A percentile compares a stretch with the other conserved stretches of the same genome.
Conservation (phyloP, 2,113 vertebrate genomes). For the Nothobranchius kuhntae region DNA sequence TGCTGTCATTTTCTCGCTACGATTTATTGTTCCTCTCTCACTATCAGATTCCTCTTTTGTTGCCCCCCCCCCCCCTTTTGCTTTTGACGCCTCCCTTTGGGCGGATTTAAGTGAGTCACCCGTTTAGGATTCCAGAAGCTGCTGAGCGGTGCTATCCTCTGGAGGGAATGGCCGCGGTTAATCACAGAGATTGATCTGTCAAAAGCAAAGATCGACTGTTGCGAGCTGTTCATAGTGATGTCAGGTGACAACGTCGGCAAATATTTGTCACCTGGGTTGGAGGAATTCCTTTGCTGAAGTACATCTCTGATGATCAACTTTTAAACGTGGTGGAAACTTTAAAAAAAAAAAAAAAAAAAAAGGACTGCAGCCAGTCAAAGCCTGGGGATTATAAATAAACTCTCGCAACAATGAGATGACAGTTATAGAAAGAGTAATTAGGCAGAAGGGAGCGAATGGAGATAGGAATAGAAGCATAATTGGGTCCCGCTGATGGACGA, state of each 20-base stretch:
- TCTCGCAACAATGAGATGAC: slow-evolving; percentile 34
- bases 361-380: slow-evolving; percentile 12
- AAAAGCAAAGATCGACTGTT: slow-evolving; percentile 27
- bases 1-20: slow-evolving; percentile 26
- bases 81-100: slow-evolving; percentile 5
- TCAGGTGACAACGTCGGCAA: slow-evolving; percentile 11
- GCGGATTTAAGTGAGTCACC: slow-evolving; percentile 51
- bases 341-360: neutral
- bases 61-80: neutral
- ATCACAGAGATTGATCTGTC: slow-evolving; percentile 46
- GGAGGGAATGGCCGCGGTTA: slow-evolving; percentile 27
- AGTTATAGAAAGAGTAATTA: slow-evolving; percentile 60
- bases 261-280: slow-evolving; percentile 2
- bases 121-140: slow-evolving; percentile 47
- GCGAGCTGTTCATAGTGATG: neutral
- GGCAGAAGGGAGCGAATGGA: slow-evolving; percentile 57
- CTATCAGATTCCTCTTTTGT: slow-evolving; percentile 14
- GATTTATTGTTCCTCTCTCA: slow-evolving; percentile 36
- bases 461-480: slow-evolving; percentile 66
- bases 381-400: slow-evolving; percentile 43
- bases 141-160: slow-evolving; percentile 18
- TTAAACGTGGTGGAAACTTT: neutral
- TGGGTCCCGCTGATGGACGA: slow-evolving; percentile 43
- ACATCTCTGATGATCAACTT: slow-evolving; percentile 1
- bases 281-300: neutral